Evolutionary conservation across 2,888 invertebrate species (phyloP).

Genomic region (Argyresthia goedartella): DNA sequence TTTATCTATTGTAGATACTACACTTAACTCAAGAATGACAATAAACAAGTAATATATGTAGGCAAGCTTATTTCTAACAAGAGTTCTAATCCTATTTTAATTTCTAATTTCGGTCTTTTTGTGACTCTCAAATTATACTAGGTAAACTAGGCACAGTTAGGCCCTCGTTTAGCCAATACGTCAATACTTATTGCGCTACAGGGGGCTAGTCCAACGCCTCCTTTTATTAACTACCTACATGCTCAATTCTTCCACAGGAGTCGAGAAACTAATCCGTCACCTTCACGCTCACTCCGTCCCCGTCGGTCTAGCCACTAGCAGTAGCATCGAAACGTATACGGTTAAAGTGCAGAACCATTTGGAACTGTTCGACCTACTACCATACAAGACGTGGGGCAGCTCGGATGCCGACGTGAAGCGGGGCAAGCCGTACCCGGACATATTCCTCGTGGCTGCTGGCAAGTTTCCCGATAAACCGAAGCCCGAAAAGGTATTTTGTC

Average conservation of each 20-base stretch:
- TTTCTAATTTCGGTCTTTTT: no score
- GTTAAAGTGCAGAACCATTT: slow-evolving; percentile 77
- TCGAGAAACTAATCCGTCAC: slow-evolving; percentile 80
- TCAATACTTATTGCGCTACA: no score
- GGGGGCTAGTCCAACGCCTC: no score
- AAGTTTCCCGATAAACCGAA: slow-evolving; percentile 78
- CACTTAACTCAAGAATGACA: no score
- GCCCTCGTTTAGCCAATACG: no score
- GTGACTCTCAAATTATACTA: no score
- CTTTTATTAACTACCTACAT: no score
- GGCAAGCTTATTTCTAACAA: no score
- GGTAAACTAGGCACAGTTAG: no score
- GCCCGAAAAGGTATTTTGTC: slow-evolving; percentile 54
- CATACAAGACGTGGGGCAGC: slow-evolving; percentile 83
- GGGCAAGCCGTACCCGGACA: slow-evolving; percentile 92
- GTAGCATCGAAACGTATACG: slow-evolving; percentile 78
- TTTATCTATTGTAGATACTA: no score
- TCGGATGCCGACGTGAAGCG: slow-evolving; percentile 85
- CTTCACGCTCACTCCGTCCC: slow-evolving; percentile 79
- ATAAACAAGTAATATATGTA: no score
- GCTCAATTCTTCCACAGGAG: slow-evolving; percentile 69
- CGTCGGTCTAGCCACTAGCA: slow-evolving; percentile 90
- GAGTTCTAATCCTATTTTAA: no score
- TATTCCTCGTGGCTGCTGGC: slow-evolving; percentile 81
- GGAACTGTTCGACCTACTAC: slow-evolving; percentile 75